Percentiles rank a stretch among this genome's conserved stretches.
Evolutionary conservation across 2,888 invertebrate species (phyloP).

Genomic region (Hololepta plana): DNA sequence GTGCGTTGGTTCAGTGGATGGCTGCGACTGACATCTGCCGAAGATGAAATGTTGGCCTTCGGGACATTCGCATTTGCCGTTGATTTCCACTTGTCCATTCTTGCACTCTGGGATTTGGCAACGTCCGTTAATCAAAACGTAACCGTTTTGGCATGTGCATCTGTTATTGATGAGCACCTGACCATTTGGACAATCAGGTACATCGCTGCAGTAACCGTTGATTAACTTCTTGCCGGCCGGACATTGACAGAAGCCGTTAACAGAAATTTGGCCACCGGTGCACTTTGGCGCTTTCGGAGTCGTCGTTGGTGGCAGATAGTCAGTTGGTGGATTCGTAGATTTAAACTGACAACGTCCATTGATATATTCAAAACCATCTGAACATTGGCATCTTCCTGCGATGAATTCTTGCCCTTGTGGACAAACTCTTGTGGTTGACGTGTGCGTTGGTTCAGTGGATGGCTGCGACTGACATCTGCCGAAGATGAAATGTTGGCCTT

Average conservation of each 20-base stretch:
- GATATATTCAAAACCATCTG: no score
- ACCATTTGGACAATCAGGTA: constrained; percentile 2
- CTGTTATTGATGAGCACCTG: constrained; percentile 4
- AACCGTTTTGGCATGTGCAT: no score
- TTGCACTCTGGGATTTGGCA: constrained; percentile 5
- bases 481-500: neutral
- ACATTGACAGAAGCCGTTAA: constrained; percentile 2
- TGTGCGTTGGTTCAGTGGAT: constrained; percentile 1
- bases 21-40: constrained; percentile 5
- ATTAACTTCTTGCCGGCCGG: no score
- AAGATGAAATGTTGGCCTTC: neutral
- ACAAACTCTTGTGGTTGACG: no score
- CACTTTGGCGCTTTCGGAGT: no score
- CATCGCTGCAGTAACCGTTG: neutral
- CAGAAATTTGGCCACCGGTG: neutral
- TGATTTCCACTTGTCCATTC: constrained; percentile 2
- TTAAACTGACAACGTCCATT: no score
- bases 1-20: constrained; percentile 2
- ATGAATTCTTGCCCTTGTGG: no score
- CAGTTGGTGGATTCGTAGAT: no score
- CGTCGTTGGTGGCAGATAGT: no score
- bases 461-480: constrained; percentile 6
- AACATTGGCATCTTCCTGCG: no score
- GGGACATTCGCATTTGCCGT: constrained; percentile 6
- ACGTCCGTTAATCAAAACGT: constrained; percentile 6